Base-by-base conservation (phyloP, 2,113 vertebrate species). In the Cricetomys ansorgei region DNA sequence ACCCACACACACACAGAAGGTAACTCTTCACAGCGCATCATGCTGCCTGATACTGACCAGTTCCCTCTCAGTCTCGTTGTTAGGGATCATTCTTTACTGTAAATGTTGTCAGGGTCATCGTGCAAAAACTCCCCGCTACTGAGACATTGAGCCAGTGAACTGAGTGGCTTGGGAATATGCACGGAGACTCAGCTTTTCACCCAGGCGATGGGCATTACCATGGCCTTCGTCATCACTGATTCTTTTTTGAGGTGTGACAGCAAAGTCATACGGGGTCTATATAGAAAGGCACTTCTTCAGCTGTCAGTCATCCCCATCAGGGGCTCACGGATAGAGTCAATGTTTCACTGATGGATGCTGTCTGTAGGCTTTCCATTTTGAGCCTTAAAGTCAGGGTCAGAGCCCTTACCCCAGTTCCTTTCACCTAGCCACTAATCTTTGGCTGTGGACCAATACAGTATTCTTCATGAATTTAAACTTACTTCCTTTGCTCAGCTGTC, bases 111-210 rank as follows among this genome's bases (percentile, higher is more conserved):
- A 67, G 53, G 2, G 40, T 27, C 59, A 50, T 37, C 43, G 1
- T 13, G 9, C 11, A 72, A 45, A 37, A 7, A 0, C 1, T 10
- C 3, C 23, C 31, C 27, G 7, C 25, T 73, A 8, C 11, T 2
- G 0, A 27, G 23, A 27, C 45, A 15, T 27, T 77, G 76, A 17
- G 69, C 43, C 53, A 55, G 48, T 17, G 7, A 64, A 45, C 23
- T 4, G 0, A 9, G 3, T 11, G 10, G 0, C 4, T 34, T 72
- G 21, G 29, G 48, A 69, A 31, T 62, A 1, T 1, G 7, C 0
- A 11, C 55, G 12, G 31, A 50, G 40, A 59, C 48, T 64, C 73
- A 15, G 4, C 7, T 65, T 87, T 45, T 67, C 34, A 8, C 25
- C 11, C 12, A 23, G 72, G 7, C 23, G 73, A 59, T 0, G 75